Evolutionary conservation across 1,140 invertebrate genomes (phyloP).

Genomic region (Papilio dardanus): DNA sequence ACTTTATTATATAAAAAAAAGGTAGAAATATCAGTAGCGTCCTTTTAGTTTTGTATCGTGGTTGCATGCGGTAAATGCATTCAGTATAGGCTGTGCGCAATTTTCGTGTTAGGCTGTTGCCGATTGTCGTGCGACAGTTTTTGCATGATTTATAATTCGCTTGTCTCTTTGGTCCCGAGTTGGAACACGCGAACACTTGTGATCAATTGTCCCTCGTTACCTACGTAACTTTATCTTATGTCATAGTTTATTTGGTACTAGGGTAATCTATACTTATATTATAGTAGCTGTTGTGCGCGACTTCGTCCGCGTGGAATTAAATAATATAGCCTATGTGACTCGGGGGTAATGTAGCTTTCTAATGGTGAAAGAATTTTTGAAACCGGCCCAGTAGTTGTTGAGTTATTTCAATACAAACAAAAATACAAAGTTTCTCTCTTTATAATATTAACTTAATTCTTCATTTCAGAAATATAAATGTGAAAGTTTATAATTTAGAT

Average conservation of each 20-base stretch:
- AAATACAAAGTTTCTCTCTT: no score
- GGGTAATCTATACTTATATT: no score
- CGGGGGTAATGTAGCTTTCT: no score
- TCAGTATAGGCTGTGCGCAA: constrained; percentile 65
- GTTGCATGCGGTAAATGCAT: constrained; percentile 74
- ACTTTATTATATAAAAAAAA: constrained; percentile 42
- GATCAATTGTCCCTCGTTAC: constrained; percentile 59
- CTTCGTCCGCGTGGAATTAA: no score
- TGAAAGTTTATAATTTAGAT: no score
- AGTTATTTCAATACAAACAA: no score
- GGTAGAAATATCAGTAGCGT: constrained; percentile 53
- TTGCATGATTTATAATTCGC: constrained; percentile 63
- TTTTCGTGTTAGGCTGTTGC: constrained; percentile 74
- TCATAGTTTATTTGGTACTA: neutral
- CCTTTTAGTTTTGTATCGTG: constrained; percentile 52
- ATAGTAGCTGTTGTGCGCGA: no score
- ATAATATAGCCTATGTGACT: no score
- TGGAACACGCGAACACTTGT: constrained; percentile 69
- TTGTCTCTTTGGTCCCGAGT: constrained; percentile 47
- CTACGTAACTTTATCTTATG: constrained; percentile 16
- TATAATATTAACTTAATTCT: no score
- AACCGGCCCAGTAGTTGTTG: no score
- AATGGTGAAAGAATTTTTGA: no score
- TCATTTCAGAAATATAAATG: no score
- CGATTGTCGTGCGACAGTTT: constrained; percentile 66